These are phyloP conservation scores for Drosophila ogumai DNA, from an alignment of 1,140 invertebrate species.

Conservation along the genomic window DNA sequence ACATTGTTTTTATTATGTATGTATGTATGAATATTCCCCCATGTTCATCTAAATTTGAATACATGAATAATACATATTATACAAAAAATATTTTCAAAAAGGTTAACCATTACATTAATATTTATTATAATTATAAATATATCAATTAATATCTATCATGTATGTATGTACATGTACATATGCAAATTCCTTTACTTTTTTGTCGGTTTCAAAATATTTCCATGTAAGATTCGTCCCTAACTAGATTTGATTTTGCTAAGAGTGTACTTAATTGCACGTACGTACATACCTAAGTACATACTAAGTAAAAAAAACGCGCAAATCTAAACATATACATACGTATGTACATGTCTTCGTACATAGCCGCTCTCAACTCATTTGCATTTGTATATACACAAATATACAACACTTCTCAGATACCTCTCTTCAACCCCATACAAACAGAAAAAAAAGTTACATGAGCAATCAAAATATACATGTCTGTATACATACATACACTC, in stretches of 20 bases:
- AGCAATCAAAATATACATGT: conserved; percentile 16
- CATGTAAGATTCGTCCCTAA: neutral
- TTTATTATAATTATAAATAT: neutral
- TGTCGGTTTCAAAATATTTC: neutral
- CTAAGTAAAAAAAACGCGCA: neutral
- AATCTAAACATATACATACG: neutral
- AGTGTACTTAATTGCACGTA: neutral
- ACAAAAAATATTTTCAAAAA: neutral
- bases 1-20: conserved; percentile 45
- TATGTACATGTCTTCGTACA: neutral
- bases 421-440: conserved; percentile 16
- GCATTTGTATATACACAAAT: conserved; percentile 19
- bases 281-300: neutral
- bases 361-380: conserved; percentile 4
- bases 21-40: conserved; percentile 14
- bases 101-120: neutral
- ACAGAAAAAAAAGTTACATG: conserved; percentile 25
- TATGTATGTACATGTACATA: neutral
- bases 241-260: neutral
- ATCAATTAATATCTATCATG: neutral
- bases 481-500: conserved; percentile 22
- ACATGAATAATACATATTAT: neutral
- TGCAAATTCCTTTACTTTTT: neutral
- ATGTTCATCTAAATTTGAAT: conserved; percentile 19
- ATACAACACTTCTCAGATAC: conserved; percentile 14